Percentiles rank a stretch among this genome's conserved stretches.
phyloP scores from a whole-genome alignment of 1,140 invertebrate genomes.

The Tetragonula clypearis region DNA sequence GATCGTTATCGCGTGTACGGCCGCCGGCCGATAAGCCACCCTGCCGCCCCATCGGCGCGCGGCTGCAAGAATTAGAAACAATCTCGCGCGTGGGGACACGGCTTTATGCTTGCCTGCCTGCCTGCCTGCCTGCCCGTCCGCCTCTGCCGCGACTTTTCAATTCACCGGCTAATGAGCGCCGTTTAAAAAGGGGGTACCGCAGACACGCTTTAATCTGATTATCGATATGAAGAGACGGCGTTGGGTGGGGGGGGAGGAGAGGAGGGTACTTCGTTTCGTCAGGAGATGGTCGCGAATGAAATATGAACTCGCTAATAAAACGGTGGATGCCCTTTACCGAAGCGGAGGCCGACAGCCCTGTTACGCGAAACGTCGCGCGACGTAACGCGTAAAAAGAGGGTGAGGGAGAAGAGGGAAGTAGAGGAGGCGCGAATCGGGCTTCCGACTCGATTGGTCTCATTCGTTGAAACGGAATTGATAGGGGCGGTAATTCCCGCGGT shows the following conservation, averaged over 20 bases:
- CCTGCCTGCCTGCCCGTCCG: conserved; percentile 29
- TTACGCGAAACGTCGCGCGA: background rate
- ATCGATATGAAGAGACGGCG: background rate
- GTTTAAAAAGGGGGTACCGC: conserved; percentile 22
- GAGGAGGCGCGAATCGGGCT: background rate
- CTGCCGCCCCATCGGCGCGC: conserved; percentile 33
- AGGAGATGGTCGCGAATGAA: background rate
- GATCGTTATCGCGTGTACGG: conserved; percentile 69
- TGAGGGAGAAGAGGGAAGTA: too few species aligned
- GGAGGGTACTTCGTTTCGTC: background rate
- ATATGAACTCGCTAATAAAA: conserved; percentile 41
- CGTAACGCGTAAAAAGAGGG: background rate
- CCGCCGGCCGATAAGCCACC: conserved; percentile 50
- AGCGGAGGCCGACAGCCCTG: conserved; percentile 3
- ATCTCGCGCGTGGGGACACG: conserved; percentile 36
- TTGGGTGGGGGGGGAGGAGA: too few species aligned
- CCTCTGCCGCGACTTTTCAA: conserved; percentile 52
- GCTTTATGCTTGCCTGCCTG: conserved; percentile 37
- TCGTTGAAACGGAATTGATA: background rate
- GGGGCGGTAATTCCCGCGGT: background rate
- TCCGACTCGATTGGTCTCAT: conserved; percentile 3
- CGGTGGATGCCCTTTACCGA: conserved; percentile 22
- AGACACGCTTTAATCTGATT: conserved; percentile 40
- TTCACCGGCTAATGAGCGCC: conserved; percentile 39
- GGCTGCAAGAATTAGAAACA: conserved; percentile 65